phyloP scores from a whole-genome alignment of 2,797 vertebrate species.

The Prionace glauca region DNA sequence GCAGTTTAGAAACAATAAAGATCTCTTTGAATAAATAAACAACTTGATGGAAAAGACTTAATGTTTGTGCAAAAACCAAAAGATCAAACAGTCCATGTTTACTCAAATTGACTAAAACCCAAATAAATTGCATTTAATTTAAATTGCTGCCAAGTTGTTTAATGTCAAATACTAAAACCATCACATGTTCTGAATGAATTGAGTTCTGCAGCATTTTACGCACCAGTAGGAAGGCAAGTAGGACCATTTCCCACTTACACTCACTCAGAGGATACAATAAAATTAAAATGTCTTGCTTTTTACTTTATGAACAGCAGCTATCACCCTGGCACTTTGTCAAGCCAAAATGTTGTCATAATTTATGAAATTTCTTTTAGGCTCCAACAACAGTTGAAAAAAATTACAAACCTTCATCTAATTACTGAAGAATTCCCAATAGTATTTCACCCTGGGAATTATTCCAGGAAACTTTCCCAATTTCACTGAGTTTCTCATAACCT shows the following conservation, averaged over 20 bases:
- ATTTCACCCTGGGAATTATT: slow-evolving; percentile 30
- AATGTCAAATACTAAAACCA: not conserved
- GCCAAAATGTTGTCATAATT: not conserved
- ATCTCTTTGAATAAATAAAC: not conserved
- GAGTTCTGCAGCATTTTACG: not conserved
- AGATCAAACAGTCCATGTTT: not conserved
- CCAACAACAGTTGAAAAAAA: slow-evolving; percentile 29
- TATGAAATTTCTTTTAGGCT: not conserved
- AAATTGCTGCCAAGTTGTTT: not conserved
- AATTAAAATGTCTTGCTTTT: not conserved
- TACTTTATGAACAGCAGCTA: not conserved
- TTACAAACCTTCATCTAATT: slow-evolving; percentile 17
- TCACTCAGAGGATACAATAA: not conserved
- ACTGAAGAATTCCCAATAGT: slow-evolving; percentile 30
- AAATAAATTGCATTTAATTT: not conserved
- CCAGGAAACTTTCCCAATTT: slow-evolving; percentile 35
- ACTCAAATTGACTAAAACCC: not conserved
- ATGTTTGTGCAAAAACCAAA: not conserved
- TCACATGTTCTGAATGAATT: not conserved
- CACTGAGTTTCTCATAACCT: slow-evolving; percentile 23
- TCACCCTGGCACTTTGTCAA: slow-evolving; percentile 29
- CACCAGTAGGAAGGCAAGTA: not conserved
- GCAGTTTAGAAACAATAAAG: not conserved
- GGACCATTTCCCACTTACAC: not conserved
- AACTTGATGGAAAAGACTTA: not conserved